Percentiles rank a stretch among this genome's conserved stretches.
Evolutionary conservation across 92 coral and sea anemone species (phyloP).

Genomic region (Bergia puertoricense): DNA sequence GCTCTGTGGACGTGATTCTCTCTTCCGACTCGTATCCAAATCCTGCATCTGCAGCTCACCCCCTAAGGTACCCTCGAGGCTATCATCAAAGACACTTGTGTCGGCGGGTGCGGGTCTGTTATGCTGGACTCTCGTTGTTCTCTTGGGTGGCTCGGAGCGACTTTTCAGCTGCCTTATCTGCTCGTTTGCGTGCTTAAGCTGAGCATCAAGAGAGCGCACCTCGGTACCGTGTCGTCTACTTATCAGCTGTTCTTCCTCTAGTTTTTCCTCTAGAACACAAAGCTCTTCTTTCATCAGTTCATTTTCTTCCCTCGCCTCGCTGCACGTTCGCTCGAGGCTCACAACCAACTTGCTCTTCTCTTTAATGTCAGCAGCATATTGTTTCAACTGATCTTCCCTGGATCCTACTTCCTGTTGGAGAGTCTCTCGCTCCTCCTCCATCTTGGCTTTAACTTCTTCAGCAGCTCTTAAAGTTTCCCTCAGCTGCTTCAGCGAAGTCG

Average conservation of each 20-base stretch:
- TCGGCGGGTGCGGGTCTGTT: conserved; percentile 33
- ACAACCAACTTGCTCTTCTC: conserved; percentile 63
- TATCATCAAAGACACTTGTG: conserved; percentile 51
- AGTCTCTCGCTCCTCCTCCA: conserved; percentile 23
- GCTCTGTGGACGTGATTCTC: conserved; percentile 31
- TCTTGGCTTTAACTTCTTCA: conserved; percentile 46
- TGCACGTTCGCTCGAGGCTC: conserved; percentile 53
- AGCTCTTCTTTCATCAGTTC: conserved; percentile 52
- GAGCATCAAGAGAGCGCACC: conserved; percentile 92
- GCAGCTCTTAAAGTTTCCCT: conserved; percentile 35
- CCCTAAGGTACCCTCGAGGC: conserved; percentile 54
- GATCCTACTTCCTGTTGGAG: conserved; percentile 42
- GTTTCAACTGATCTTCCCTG: conserved; percentile 52
- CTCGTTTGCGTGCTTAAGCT: conserved; percentile 76
- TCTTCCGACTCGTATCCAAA: conserved; percentile 43
- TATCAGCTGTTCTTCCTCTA: conserved; percentile 65
- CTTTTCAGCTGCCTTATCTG: conserved; percentile 70
- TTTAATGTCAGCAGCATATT: conserved; percentile 53
- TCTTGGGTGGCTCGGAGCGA: conserved; percentile 22
- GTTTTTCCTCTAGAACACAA: conserved; percentile 52
- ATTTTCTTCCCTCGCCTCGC: conserved; percentile 48
- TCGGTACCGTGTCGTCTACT: conserved; percentile 78
- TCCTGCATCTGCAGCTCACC: conserved; percentile 59
- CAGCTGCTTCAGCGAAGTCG: conserved; percentile 32
- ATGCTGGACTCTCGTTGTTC: conserved; percentile 26